Conservation (phyloP, 1,140 invertebrate genomes). For the Drosophila pallidifrons region DNA sequence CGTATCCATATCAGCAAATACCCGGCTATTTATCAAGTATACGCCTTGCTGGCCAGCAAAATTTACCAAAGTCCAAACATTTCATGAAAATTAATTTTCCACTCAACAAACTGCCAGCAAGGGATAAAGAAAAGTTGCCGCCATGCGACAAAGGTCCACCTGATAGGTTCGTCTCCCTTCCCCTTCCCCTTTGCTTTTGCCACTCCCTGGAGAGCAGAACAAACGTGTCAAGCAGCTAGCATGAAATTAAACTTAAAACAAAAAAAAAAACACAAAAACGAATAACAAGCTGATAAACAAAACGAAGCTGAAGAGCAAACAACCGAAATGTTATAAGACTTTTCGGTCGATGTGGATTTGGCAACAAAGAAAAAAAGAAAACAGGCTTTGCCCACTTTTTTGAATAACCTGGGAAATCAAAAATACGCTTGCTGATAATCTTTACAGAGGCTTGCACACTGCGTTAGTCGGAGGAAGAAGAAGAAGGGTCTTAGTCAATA, state of each 20-base stretch:
- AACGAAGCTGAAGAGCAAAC: constrained; percentile 36
- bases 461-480: background rate
- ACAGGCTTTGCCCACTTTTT: constrained; percentile 7
- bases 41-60: background rate
- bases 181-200: background rate
- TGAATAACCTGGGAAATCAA: background rate
- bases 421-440: constrained; percentile 24
- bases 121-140: constrained; percentile 54
- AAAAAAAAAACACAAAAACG: constrained; percentile 5
- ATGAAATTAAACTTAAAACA: constrained; percentile 67
- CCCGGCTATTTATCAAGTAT: constrained; percentile 1
- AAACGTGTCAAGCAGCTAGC: constrained; percentile 48
- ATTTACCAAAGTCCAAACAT: constrained; percentile 16
- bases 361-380: background rate
- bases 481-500: constrained; percentile 16
- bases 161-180: constrained; percentile 1
- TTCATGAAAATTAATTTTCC: constrained; percentile 58
- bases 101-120: constrained; percentile 50
- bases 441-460: constrained; percentile 7
- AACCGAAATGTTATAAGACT: constrained; percentile 42
- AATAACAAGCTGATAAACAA: constrained; percentile 50
- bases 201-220: background rate
- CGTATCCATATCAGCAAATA: constrained; percentile 1
- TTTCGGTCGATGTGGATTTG: constrained; percentile 29
- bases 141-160: constrained; percentile 22